These are phyloP conservation scores for Pteromalus puparum DNA, from an alignment of 1,140 invertebrate genomes.

Conservation along the genomic window DNA sequence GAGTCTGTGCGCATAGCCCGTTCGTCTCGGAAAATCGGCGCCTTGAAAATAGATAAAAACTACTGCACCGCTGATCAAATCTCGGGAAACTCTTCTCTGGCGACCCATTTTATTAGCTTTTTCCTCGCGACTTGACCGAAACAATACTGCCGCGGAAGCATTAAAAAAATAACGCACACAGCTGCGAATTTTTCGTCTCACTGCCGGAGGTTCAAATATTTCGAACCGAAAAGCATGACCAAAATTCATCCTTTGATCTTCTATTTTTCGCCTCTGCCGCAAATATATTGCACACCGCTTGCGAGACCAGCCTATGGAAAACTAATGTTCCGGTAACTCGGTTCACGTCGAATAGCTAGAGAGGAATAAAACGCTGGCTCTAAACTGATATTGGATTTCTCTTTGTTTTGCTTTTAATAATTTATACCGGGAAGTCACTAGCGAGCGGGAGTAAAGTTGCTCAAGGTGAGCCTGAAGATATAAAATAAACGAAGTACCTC, in stretches of 20 bases:
- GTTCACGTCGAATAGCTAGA: no score
- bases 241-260: slow-evolving; percentile 17
- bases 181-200: no score
- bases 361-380: no score
- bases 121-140: no score
- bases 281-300: no score
- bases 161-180: no score
- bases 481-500: slow-evolving; percentile 2
- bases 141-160: no score
- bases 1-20: not conserved
- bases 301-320: no score
- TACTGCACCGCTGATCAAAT: slow-evolving; percentile 13
- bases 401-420: slow-evolving; percentile 1
- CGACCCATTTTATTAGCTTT: slow-evolving; percentile 25
- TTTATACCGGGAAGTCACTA: not conserved
- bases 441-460: not conserved
- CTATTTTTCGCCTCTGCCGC: not conserved
- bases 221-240: no score
- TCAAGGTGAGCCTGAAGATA: not conserved
- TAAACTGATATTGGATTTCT: not conserved
- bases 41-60: slow-evolving; percentile 41
- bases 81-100: not conserved
- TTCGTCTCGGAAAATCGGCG: not conserved
- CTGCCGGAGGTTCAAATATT: no score
- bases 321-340: no score